Percentiles rank a stretch among this genome's conserved stretches.
These are phyloP conservation scores for Arrhamphus sclerolepis DNA, from an alignment of 2,797 vertebrate genomes.

Conservation along the genomic window DNA sequence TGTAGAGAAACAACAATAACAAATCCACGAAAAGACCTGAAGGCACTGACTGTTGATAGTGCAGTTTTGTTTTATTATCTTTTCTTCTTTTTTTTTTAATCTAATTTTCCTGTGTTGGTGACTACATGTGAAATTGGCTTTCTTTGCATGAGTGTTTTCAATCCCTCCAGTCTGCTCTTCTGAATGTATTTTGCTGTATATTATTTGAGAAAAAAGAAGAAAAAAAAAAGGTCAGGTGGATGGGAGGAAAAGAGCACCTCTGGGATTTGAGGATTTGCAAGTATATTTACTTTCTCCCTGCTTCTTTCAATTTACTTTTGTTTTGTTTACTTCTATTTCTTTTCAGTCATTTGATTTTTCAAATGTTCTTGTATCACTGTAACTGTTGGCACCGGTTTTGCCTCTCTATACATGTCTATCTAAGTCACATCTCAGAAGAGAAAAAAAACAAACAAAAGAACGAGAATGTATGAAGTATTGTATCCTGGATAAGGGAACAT, in stretches of 20 bases:
- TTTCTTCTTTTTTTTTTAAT: slow-evolving; percentile 17
- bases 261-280: slow-evolving; percentile 45
- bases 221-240: neutral
- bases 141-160: slow-evolving; percentile 89
- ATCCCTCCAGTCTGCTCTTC: slow-evolving; percentile 72
- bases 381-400: slow-evolving; percentile 76
- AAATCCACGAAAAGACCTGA: slow-evolving; percentile 77
- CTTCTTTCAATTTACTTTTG: slow-evolving; percentile 45
- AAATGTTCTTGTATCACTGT: slow-evolving; percentile 72
- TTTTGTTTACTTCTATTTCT: slow-evolving; percentile 56
- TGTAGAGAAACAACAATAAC: slow-evolving; percentile 65
- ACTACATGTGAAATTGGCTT: slow-evolving; percentile 74
- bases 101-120: slow-evolving; percentile 75
- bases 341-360: slow-evolving; percentile 54
- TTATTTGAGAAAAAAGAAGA: slow-evolving; percentile 41
- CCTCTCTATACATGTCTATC: slow-evolving; percentile 80
- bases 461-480: slow-evolving; percentile 70
- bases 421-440: slow-evolving; percentile 66
- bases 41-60: slow-evolving; percentile 91
- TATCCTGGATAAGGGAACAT: slow-evolving; percentile 72
- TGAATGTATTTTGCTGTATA: slow-evolving; percentile 80
- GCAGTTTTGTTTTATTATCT: slow-evolving; percentile 56
- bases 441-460: slow-evolving; percentile 9
- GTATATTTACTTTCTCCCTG: slow-evolving; percentile 45
- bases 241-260: slow-evolving; percentile 34